phyloP scores from a whole-genome alignment of 2,113 vertebrate species.

The Mirza zaza region DNA sequence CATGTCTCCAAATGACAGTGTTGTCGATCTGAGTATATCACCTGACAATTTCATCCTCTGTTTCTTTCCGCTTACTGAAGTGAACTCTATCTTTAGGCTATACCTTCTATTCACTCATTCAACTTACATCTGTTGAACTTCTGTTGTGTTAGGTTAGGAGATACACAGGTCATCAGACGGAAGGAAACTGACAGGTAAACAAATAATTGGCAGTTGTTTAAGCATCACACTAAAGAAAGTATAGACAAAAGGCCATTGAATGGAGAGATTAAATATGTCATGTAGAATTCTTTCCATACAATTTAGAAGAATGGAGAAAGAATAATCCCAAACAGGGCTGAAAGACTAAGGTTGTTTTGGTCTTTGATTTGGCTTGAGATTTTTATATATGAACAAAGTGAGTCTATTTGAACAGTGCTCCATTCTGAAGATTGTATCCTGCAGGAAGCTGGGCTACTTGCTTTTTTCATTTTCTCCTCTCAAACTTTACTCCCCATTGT shows the following conservation, averaged over 20 bases:
- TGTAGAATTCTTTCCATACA: background rate
- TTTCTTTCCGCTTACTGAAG: background rate
- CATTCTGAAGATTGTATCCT: background rate
- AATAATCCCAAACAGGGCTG: background rate
- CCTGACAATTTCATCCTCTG: background rate
- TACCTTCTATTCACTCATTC: background rate
- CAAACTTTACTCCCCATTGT: background rate
- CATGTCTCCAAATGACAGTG: background rate
- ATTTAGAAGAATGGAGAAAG: background rate
- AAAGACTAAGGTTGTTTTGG: background rate
- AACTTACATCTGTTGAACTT: background rate
- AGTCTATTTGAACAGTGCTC: background rate
- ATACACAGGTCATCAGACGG: background rate
- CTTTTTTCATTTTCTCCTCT: background rate
- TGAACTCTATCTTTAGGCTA: background rate
- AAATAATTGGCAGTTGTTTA: too few species aligned
- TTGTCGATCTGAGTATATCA: background rate
- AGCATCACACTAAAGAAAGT: background rate
- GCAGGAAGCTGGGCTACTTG: background rate
- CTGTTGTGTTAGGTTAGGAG: background rate
- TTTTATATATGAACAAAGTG: background rate
- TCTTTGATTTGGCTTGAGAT: background rate
- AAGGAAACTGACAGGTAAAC: background rate
- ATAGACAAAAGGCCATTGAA: background rate
- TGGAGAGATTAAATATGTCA: background rate